A percentile compares a stretch with the other conserved stretches of the same genome.
These are phyloP conservation scores for Stichopus horrens DNA, from an alignment of 53 echinoderm and acorn worm species.

Conservation along the genomic window DNA sequence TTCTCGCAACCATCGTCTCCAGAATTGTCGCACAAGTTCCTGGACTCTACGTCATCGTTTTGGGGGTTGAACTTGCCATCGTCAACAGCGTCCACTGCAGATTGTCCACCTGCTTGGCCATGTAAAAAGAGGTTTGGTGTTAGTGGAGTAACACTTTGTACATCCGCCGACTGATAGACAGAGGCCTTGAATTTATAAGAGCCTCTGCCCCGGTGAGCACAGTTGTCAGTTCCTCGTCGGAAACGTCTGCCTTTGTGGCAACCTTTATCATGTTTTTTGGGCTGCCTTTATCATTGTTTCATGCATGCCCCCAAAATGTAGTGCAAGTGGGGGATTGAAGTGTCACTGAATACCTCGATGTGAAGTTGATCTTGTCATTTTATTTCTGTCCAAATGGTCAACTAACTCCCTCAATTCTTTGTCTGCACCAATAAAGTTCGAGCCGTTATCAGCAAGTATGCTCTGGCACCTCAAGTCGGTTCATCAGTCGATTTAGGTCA, in stretches of 20 bases:
- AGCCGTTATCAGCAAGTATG: no score
- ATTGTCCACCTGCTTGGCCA: no score
- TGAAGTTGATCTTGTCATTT: no score
- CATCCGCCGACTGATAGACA: constrained; percentile 39
- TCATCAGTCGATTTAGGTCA: not conserved
- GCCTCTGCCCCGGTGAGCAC: constrained; percentile 25
- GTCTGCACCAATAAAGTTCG: constrained; percentile 42
- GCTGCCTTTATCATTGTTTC: constrained; percentile 43
- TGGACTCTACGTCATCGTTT: constrained; percentile 41
- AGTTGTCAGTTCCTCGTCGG: constrained; percentile 35
- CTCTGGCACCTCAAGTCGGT: not conserved
- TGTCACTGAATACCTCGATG: no score
- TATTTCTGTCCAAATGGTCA: no score
- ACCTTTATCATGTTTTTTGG: constrained; percentile 27
- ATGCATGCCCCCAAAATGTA: no score
- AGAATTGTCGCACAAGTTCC: constrained; percentile 42
- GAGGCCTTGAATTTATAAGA: constrained; percentile 35
- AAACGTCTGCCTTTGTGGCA: constrained; percentile 34
- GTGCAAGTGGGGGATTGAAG: no score
- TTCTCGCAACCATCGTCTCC: constrained; percentile 41
- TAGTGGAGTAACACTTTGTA: constrained; percentile 21
- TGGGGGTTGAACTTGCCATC: constrained; percentile 6
- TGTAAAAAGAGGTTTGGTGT: constrained; percentile 51
- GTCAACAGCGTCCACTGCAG: no score
- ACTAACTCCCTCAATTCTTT: no score